phyloP scores from a whole-genome alignment of 2,797 vertebrate genomes.

The Enteromius viviparus region DNA sequence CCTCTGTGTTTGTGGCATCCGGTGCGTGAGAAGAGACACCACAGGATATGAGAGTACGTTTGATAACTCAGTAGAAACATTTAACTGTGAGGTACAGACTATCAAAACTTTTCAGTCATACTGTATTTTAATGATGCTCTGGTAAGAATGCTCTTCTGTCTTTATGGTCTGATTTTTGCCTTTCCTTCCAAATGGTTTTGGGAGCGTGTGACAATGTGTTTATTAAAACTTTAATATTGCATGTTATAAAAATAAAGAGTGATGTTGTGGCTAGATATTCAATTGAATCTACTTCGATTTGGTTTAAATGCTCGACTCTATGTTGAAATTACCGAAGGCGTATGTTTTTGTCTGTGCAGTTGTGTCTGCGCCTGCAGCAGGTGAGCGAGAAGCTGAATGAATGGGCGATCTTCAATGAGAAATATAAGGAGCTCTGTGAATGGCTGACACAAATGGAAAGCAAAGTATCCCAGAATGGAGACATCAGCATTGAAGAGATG shows the following conservation, averaged over 20 bases:
- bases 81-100: neutral
- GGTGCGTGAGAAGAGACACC: conserved; percentile 42
- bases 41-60: conserved; percentile 55
- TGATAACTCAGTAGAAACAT: conserved; percentile 30
- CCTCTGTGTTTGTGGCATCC: conserved; percentile 46
- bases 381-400: conserved; percentile 93
- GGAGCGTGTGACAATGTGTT: neutral
- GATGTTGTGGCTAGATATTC: neutral
- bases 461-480: conserved; percentile 96
- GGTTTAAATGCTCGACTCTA: neutral
- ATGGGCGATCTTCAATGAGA: conserved; percentile 96
- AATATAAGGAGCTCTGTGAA: conserved; percentile 96
- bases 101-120: conserved; percentile 18
- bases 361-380: conserved; percentile 89
- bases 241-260: neutral
- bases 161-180: neutral
- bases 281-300: neutral
- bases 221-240: neutral
- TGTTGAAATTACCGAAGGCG: neutral
- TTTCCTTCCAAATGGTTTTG: conserved; percentile 7
- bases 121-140: neutral
- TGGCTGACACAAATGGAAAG: conserved; percentile 99
- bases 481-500: conserved; percentile 97
- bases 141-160: neutral
- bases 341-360: conserved; percentile 70